Evolutionary conservation across 1,140 invertebrate genomes (phyloP).

Genomic region (Hestina assimilis): DNA sequence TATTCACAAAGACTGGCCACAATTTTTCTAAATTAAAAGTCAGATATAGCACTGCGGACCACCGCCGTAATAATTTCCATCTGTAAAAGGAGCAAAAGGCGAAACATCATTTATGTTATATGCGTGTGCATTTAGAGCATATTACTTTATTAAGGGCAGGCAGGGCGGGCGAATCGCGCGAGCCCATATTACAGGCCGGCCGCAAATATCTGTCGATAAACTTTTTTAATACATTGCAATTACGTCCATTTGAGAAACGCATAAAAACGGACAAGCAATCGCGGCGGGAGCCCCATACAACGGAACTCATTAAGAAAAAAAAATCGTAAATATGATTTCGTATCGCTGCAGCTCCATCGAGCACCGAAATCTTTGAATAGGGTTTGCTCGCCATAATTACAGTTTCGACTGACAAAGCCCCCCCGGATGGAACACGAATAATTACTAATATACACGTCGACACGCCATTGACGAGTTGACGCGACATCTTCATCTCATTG

Average conservation of each 20-base stretch:
- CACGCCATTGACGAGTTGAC: slow-evolving; percentile 65
- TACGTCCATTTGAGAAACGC: slow-evolving; percentile 60
- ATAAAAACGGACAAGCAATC: slow-evolving; percentile 55
- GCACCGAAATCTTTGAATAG: slow-evolving; percentile 44
- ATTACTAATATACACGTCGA: slow-evolving; percentile 74
- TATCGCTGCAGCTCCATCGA: slow-evolving; percentile 33
- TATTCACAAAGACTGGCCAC: slow-evolving; percentile 47
- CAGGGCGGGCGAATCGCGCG: slow-evolving; percentile 60
- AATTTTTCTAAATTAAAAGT: slow-evolving; percentile 70
- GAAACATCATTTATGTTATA: slow-evolving; percentile 72
- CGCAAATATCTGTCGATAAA: slow-evolving; percentile 60
- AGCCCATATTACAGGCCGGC: slow-evolving; percentile 41
- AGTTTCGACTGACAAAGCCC: slow-evolving; percentile 52
- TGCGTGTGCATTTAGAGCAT: slow-evolving; percentile 73
- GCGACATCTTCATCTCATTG: slow-evolving; percentile 69
- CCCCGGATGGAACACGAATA: slow-evolving; percentile 58
- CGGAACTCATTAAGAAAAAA: slow-evolving; percentile 50
- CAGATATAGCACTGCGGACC: slow-evolving; percentile 64
- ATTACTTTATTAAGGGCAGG: slow-evolving; percentile 74
- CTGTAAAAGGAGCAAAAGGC: slow-evolving; percentile 66
- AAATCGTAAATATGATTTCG: slow-evolving; percentile 50
- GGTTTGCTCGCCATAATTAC: slow-evolving; percentile 52
- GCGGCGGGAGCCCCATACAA: slow-evolving; percentile 46
- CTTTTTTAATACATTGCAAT: slow-evolving; percentile 71
- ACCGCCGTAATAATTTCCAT: slow-evolving; percentile 69